These are phyloP conservation scores for Paragorgia papillata DNA, from an alignment of 92 coral and sea anemone genomes.

Conservation along the genomic window DNA sequence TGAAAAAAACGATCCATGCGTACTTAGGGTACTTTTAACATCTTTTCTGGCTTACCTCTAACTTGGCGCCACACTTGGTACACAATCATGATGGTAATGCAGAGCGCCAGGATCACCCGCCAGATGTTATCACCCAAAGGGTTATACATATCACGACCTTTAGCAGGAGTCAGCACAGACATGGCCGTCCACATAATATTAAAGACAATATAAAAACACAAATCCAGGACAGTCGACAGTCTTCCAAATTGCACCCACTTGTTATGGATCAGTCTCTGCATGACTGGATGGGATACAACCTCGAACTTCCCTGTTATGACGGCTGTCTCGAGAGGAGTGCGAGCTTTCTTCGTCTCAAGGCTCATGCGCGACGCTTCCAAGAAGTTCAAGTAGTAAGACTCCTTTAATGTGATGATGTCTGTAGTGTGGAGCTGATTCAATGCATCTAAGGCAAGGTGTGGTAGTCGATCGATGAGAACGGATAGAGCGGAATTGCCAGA, in stretches of 20 bases:
- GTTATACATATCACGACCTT: conserved; percentile 7
- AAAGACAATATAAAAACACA: conserved; percentile 25
- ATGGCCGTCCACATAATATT: conserved; percentile 35
- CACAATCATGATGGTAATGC: conserved; percentile 21
- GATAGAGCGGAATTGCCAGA: conserved; percentile 32
- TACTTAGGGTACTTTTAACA: too few relatives aligned
- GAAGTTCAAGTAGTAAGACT: conserved; percentile 32
- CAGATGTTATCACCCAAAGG: conserved; percentile 24
- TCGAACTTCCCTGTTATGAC: conserved; percentile 37
- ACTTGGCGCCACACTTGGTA: conserved; percentile 21
- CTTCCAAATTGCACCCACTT: conserved; percentile 38
- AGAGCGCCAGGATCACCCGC: conserved; percentile 8
- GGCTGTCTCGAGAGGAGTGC: conserved; percentile 45
- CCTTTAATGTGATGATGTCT: conserved; percentile 30
- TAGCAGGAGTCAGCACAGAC: conserved; percentile 23
- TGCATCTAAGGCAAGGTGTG: conserved; percentile 30
- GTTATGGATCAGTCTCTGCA: conserved; percentile 31
- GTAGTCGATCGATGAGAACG: conserved; percentile 38
- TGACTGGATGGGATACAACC: conserved; percentile 39
- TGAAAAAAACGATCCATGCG: too few relatives aligned
- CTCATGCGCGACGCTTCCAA: conserved; percentile 65
- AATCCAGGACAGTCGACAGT: conserved; percentile 24
- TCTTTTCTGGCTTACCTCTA: conserved; percentile 32
- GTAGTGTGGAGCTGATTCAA: conserved; percentile 24
- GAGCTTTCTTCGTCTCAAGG: conserved; percentile 84